Base-by-base conservation (phyloP, 2,888 invertebrate genomes). In the Cephus spinipes region DNA sequence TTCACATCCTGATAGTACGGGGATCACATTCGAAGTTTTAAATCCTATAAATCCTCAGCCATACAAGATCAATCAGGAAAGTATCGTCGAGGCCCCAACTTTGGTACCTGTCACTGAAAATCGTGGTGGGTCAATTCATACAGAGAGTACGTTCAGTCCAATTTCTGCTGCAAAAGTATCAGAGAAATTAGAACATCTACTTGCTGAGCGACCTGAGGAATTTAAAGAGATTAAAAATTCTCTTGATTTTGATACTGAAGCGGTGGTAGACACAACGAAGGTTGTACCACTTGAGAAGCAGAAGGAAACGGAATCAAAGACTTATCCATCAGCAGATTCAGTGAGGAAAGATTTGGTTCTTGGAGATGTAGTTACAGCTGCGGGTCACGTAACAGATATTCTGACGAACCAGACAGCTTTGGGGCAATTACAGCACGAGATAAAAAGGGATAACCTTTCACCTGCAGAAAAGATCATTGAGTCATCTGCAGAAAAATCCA, bases 141-240 rank as follows among this genome's bases (percentile, higher is more conserved):
- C 71, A 15, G 71, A 33, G 33, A 71, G 32, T 71, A 85, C 83
- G 40, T 90, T 89, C 73, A 82, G 85, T 31, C 87, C 88, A 1
- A 86, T 88, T 73, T 89, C 87, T 12, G 90, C 89, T 31, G 87
- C 88, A 35, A 86, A 88, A 79, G 88, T 91, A 0, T 86, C 88
- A 2, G 89, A 90, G 74, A 90, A 89, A 73, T 87, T 91, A 71
- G 89, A 91, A 79, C 85, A 91, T 78, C 79, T 91, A 35, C 85
- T 90, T 23, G 84, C 86, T 11, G 88, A 90, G 30, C 86, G 85
- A 74, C 81, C 87, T 31, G 88, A 88, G 75, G 86, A 85, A 74
- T 76, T 83, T 1, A 34, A 74, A 23, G 23, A 68, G 12, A 31
- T 23, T 12, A 80, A 81, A 69, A 55, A 23, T 55, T 80, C 81